Conservation (phyloP, 1,140 invertebrate species). For the Lerema accius region DNA sequence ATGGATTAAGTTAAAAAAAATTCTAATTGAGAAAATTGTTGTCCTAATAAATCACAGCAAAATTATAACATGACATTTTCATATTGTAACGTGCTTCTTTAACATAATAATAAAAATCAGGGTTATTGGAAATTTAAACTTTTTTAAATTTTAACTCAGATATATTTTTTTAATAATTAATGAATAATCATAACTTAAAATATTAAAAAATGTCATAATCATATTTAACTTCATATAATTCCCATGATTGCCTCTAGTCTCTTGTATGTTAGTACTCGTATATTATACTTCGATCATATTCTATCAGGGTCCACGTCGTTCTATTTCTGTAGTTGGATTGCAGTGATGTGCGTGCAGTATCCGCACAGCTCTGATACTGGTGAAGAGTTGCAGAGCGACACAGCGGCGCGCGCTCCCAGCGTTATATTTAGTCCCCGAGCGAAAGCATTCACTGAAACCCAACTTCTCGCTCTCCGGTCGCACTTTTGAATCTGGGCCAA, state of each 20-base stretch:
- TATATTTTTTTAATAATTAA: too few relatives aligned
- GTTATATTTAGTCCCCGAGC: constrained; percentile 73
- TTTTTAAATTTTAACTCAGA: too few relatives aligned
- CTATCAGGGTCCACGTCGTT: constrained; percentile 38
- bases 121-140: too few relatives aligned
- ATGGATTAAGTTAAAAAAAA: not conserved
- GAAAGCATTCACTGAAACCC: constrained; percentile 75
- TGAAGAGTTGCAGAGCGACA: constrained; percentile 16
- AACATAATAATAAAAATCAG: too few relatives aligned
- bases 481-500: constrained; percentile 81
- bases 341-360: constrained; percentile 34
- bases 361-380: constrained; percentile 30
- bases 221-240: not conserved
- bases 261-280: not conserved
- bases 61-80: not conserved
- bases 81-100: too few relatives aligned
- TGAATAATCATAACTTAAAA: too few relatives aligned
- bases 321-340: constrained; percentile 54
- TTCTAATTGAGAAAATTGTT: too few relatives aligned
- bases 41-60: not conserved
- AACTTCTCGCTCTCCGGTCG: constrained; percentile 73
- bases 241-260: not conserved
- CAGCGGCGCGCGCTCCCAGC: constrained; percentile 39
- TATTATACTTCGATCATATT: not conserved
- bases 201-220: too few relatives aligned